A percentile compares a stretch with the other conserved stretches of the same genome.
phyloP scores from a whole-genome alignment of 1,140 invertebrate species.

The Atopsyche davidsoni region DNA sequence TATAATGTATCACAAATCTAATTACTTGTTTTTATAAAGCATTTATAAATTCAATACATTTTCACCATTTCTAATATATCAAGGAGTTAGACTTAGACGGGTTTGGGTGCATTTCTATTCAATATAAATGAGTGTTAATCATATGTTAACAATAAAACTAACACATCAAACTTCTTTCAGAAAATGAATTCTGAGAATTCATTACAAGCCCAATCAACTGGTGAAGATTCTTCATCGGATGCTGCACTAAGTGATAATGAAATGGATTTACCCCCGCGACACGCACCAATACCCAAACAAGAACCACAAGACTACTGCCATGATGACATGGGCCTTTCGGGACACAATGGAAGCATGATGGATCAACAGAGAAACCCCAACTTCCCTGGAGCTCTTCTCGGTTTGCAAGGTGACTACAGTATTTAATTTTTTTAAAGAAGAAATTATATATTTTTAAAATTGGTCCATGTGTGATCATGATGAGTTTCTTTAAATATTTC shows the following conservation, averaged over 20 bases:
- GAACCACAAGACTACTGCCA: slow-evolving; percentile 58
- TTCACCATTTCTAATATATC: too few species aligned
- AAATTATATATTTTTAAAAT: too few species aligned
- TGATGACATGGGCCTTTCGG: slow-evolving; percentile 59
- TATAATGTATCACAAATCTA: neutral
- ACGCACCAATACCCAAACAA: slow-evolving; percentile 48
- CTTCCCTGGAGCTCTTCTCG: slow-evolving; percentile 65
- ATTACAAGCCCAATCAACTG: slow-evolving; percentile 62
- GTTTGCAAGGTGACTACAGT: slow-evolving; percentile 71
- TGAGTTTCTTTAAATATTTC: too few species aligned
- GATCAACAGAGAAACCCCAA: slow-evolving; percentile 59
- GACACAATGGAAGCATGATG: slow-evolving; percentile 60
- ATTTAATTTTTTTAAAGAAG: too few species aligned
- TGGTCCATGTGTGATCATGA: too few species aligned
- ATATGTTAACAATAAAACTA: too few species aligned
- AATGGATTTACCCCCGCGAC: slow-evolving; percentile 42
- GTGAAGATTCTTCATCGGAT: slow-evolving; percentile 66
- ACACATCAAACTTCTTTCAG: too few species aligned
- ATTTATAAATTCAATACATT: neutral
- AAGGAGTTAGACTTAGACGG: too few species aligned
- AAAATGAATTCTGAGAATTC: slow-evolving; percentile 34
- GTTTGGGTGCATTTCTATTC: too few species aligned
- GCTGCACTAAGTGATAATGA: slow-evolving; percentile 62
- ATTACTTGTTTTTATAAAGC: slow-evolving; percentile 6
- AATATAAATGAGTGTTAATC: too few species aligned